Conservation (phyloP, 2,113 vertebrate species). For the Gobiocypris rarus region DNA sequence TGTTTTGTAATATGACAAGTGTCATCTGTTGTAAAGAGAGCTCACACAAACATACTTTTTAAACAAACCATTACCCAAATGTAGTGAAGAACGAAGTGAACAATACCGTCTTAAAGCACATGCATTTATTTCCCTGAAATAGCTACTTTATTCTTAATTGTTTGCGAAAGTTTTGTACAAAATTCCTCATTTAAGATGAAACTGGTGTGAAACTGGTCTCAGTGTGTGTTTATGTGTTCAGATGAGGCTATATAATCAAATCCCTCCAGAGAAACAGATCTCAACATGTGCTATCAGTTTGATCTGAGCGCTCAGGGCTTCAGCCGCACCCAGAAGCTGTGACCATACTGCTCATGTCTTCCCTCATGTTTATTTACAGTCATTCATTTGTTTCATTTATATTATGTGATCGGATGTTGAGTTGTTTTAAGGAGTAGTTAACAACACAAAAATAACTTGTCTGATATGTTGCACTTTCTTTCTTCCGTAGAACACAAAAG, state of each 20-base stretch:
- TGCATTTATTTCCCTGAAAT: not conserved
- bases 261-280: constrained; percentile 18
- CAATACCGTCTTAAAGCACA: not conserved
- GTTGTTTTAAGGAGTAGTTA: not conserved
- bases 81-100: not conserved
- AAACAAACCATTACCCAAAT: not conserved
- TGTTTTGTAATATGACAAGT: not conserved
- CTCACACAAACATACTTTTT: too few species aligned
- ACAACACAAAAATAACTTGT: too few species aligned
- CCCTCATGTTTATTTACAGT: not conserved
- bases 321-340: constrained; percentile 10
- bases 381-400: not conserved
- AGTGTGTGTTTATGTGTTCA: constrained; percentile 11
- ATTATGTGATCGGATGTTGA: not conserved
- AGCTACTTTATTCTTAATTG: too few species aligned
- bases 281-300: constrained; percentile 35
- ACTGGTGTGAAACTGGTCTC: not conserved
- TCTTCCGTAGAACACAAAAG: too few species aligned
- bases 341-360: not conserved
- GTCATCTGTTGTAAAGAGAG: not conserved
- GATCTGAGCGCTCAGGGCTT: constrained; percentile 7
- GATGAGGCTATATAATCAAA: not conserved
- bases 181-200: not conserved
- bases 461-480: not conserved
- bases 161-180: not conserved